Evolutionary conservation across 2,888 invertebrate species (phyloP).

Genomic region (Lapara coniferarum): DNA sequence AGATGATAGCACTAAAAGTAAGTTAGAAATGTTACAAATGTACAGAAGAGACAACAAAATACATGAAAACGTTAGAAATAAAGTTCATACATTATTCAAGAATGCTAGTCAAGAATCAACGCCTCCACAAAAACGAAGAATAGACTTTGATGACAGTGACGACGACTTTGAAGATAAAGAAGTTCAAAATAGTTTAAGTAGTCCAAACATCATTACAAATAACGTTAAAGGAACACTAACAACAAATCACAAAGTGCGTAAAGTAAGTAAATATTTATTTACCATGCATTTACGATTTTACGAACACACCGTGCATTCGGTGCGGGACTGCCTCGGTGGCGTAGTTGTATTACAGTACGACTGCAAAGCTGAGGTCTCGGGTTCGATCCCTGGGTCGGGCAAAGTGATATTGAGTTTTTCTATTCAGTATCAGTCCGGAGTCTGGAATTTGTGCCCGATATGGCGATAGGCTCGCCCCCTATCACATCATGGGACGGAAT

Average conservation of each 20-base stretch:
- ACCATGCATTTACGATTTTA: not conserved
- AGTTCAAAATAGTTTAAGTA: constrained; percentile 42
- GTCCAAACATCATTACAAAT: constrained; percentile 35
- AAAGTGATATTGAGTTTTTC: too few species aligned
- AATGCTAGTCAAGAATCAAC: constrained; percentile 38
- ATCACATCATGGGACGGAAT: too few species aligned
- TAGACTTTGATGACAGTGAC: constrained; percentile 64
- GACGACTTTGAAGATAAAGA: constrained; percentile 69
- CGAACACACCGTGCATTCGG: too few species aligned
- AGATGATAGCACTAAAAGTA: constrained; percentile 38
- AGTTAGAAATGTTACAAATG: constrained; percentile 59
- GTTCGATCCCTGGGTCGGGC: too few species aligned
- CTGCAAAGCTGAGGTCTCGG: too few species aligned
- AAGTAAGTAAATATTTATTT: constrained; percentile 51
- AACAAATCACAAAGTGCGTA: constrained; percentile 60
- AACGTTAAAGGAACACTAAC: constrained; percentile 42
- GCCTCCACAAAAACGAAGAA: constrained; percentile 47
- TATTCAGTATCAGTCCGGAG: too few species aligned
- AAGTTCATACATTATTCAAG: constrained; percentile 45
- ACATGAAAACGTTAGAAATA: constrained; percentile 44
- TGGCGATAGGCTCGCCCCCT: too few species aligned
- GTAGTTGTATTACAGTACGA: too few species aligned
- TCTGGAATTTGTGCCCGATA: too few species aligned
- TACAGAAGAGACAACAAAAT: constrained; percentile 58
- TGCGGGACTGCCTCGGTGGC: too few species aligned